Conservation (phyloP, 2,113 vertebrate genomes). For the Ibidorhyncha struthersii region DNA sequence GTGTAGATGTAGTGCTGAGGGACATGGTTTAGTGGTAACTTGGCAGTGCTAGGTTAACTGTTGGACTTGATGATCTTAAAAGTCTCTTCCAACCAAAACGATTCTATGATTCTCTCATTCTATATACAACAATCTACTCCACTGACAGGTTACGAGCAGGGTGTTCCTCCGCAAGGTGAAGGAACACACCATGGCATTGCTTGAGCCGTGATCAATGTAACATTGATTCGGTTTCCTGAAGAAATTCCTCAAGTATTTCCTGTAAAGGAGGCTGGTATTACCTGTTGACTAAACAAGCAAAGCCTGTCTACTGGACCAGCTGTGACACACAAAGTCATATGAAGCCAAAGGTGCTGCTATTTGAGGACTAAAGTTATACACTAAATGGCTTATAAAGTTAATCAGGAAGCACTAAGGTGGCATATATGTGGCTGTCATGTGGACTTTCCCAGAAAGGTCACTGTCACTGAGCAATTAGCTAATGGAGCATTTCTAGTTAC, state of each 20-base stretch:
- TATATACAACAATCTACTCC: background rate
- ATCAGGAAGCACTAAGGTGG: slow-evolving; percentile 9
- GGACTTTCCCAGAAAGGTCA: slow-evolving; percentile 18
- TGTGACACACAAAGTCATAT: background rate
- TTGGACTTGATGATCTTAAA: too few species aligned
- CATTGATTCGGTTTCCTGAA: background rate
- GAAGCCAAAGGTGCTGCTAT: slow-evolving; percentile 13
- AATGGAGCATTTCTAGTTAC: slow-evolving; percentile 63
- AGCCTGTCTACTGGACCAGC: background rate
- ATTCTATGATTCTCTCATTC: too few species aligned
- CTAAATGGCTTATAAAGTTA: slow-evolving; percentile 25
- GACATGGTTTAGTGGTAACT: too few species aligned
- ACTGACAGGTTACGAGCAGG: background rate
- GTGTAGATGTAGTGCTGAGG: too few species aligned
- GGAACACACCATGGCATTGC: background rate
- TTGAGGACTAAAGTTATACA: background rate
- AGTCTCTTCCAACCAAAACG: too few species aligned
- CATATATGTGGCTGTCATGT: slow-evolving; percentile 15
- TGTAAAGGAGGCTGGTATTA: background rate
- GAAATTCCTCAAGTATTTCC: background rate
- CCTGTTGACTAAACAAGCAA: background rate
- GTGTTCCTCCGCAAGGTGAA: background rate
- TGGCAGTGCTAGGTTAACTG: too few species aligned
- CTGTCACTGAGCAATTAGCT: slow-evolving; percentile 67
- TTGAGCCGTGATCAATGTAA: background rate